phyloP scores from a whole-genome alignment of 2,888 invertebrate genomes.

The Heliconius cydno region DNA sequence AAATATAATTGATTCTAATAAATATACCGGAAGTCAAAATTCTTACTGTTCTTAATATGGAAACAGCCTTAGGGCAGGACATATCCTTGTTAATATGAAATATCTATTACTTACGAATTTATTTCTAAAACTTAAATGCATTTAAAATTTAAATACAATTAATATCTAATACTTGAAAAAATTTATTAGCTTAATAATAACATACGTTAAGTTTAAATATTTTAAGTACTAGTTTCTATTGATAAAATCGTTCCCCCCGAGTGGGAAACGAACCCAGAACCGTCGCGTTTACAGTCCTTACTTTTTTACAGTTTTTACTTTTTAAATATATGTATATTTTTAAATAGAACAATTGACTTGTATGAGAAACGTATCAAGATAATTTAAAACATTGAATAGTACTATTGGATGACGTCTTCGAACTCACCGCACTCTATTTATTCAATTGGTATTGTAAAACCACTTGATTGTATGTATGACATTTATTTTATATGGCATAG shows the following conservation, averaged over 20 bases:
- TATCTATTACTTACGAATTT: not conserved
- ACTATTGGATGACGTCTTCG: slow-evolving; percentile 18
- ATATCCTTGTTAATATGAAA: not conserved
- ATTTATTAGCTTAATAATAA: not conserved
- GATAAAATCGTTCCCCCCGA: not conserved
- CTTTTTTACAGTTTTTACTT: too few species aligned
- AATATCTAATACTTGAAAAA: too few species aligned
- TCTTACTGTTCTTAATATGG: not conserved
- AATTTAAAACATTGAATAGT: not conserved
- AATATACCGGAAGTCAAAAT: not conserved
- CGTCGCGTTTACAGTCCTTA: not conserved
- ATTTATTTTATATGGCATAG: not conserved
- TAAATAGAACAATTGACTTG: not conserved
- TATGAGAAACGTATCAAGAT: not conserved
- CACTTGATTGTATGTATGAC: slow-evolving; percentile 2
- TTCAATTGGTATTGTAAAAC: slow-evolving; percentile 34
- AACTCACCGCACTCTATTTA: slow-evolving; percentile 35
- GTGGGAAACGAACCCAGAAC: not conserved
- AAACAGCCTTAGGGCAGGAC: not conserved
- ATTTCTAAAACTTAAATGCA: not conserved
- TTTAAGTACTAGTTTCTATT: not conserved
- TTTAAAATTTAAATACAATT: not conserved
- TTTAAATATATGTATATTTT: not conserved
- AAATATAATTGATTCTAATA: not conserved
- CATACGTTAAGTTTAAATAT: not conserved